phyloP scores from a whole-genome alignment of 2,113 vertebrate genomes.

The Corythornis vintsioides region DNA sequence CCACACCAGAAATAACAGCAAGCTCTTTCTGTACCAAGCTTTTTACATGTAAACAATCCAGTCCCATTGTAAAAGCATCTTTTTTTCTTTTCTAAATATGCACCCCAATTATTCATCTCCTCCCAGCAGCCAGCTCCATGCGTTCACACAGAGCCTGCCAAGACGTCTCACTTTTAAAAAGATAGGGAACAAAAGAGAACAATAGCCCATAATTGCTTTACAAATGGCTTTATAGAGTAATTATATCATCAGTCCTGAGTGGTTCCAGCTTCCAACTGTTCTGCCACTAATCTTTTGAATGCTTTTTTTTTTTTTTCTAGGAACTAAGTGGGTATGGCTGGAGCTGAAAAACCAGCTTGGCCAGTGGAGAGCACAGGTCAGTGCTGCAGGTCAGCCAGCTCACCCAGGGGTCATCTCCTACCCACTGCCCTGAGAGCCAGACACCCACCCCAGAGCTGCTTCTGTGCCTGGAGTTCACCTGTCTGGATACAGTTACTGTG shows the following conservation, averaged over 20 bases:
- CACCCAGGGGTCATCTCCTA: background rate
- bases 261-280: slow-evolving; percentile 27
- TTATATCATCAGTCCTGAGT: slow-evolving; percentile 37
- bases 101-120: background rate
- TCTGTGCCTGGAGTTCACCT: background rate
- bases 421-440: background rate
- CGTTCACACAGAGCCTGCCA: background rate
- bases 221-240: slow-evolving; percentile 17
- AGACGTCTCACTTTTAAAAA: background rate
- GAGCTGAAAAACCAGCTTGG: background rate
- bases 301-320: slow-evolving; percentile 21
- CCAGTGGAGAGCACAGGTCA: background rate
- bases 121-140: background rate
- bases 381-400: background rate
- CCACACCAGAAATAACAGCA: background rate
- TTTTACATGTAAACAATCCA: background rate
- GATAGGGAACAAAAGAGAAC: slow-evolving; percentile 24
- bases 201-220: slow-evolving; percentile 32
- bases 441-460: background rate
- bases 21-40: background rate
- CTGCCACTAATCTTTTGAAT: slow-evolving; percentile 31
- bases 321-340: background rate
- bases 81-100: background rate
- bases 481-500: background rate
- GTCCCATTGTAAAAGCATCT: background rate